These are phyloP conservation scores for Aleiodes leptofemur DNA, from an alignment of 2,888 invertebrate genomes.

Conservation along the genomic window DNA sequence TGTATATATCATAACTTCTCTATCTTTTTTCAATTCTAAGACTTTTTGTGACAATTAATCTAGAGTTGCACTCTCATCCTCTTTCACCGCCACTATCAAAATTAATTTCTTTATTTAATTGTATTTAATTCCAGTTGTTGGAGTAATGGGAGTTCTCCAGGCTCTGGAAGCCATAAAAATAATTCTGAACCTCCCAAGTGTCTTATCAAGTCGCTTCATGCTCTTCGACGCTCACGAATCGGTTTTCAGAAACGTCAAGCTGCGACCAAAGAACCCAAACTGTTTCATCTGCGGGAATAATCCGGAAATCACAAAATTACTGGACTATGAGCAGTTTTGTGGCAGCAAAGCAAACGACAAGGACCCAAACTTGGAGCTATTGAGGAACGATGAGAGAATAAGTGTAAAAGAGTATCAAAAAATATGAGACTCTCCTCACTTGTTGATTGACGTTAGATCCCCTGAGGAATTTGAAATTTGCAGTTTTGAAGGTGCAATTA, in stretches of 20 bases:
- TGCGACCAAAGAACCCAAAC: constrained; percentile 82
- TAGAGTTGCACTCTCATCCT: too few relatives aligned
- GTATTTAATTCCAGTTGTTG: constrained; percentile 82
- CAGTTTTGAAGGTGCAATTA: constrained; percentile 83
- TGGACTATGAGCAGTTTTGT: constrained; percentile 96
- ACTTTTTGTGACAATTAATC: too few relatives aligned
- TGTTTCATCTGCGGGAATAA: constrained; percentile 89
- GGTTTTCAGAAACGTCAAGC: constrained; percentile 85
- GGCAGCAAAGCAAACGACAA: constrained; percentile 91
- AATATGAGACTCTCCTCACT: constrained; percentile 69
- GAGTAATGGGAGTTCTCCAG: constrained; percentile 94
- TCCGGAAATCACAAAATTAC: constrained; percentile 83
- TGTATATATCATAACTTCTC: too few relatives aligned
- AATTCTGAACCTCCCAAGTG: constrained; percentile 79
- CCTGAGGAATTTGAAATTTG: constrained; percentile 92
- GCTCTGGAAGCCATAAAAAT: constrained; percentile 96
- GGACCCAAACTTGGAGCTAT: constrained; percentile 74
- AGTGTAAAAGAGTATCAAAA: constrained; percentile 78
- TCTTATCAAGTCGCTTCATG: constrained; percentile 84
- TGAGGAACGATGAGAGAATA: constrained; percentile 80
- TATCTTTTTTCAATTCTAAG: too few relatives aligned
- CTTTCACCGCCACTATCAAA: not conserved
- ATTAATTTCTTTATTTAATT: not conserved
- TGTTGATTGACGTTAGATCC: constrained; percentile 94
- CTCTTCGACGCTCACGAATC: constrained; percentile 90